Evolutionary conservation across 2,888 invertebrate genomes (phyloP), one percentile per base, ranked within the genome.

Genomic region (Criorhina ranunculi): DNA sequence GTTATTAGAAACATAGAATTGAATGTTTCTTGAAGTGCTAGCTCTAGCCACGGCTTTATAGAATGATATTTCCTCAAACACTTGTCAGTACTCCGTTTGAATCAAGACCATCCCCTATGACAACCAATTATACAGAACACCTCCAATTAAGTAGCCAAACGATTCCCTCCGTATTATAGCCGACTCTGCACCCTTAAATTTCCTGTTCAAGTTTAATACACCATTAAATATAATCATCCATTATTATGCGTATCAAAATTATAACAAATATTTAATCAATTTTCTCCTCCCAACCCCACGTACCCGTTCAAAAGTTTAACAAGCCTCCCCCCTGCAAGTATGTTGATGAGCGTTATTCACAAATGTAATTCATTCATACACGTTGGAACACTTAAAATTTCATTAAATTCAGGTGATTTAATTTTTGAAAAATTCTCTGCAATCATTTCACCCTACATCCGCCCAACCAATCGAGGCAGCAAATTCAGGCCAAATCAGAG

Each of bases 381-480:
- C 15, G 12, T 2, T 31, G 12, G 3, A 31, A 51, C 51, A 51
- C 42, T 62, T 15, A 33, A 53, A 62, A 73, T 53, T 42, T 31
- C 33, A 60, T 62, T 60, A 70, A 37, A 60, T 51, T 60, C 72
- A 9, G 40, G 15, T 51, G 53, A 60, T 72, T 72, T 72, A 72
- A 60, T 60, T 60, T 42, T 5, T 9, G n/a, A n/a, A 31, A 12
- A 19, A 15, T 44, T 17, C 3, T 3, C 60, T 2, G 42, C 44
- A 19, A 17, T 35, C 33, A 31, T 42, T 31, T 5, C 29, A 31
- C 15, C 37, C 37, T 1, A 15, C 46, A 12, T 3, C 29, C 19
- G 33, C 6, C 15, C 9, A 11, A 6, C 7, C 42, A 2, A 7
- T 24, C 19, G 2, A 11, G 19, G 24, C 15, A 0, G 5, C 51